These are phyloP conservation scores for Cephus pygmeus DNA, from an alignment of 2,888 invertebrate species.

Conservation along the genomic window DNA sequence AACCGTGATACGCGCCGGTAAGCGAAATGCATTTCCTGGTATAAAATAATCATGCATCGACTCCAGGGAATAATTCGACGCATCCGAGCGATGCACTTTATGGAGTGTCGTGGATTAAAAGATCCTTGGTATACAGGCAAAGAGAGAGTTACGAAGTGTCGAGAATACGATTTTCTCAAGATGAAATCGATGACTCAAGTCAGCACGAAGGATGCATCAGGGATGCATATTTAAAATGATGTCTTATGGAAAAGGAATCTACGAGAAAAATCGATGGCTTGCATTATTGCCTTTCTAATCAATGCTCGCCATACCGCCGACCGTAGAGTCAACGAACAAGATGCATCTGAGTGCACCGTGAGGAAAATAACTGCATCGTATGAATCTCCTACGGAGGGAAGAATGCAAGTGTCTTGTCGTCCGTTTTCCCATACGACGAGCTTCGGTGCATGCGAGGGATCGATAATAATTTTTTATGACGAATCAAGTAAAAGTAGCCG, in stretches of 20 bases:
- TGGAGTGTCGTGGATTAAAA: neutral
- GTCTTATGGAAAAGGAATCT: neutral
- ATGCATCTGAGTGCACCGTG: neutral
- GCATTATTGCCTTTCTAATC: neutral
- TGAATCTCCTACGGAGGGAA: neutral
- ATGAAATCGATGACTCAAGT: neutral
- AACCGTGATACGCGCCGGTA: constrained; percentile 19
- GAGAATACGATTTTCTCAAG: neutral
- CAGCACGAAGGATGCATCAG: neutral
- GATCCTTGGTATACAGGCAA: neutral
- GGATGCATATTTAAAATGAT: neutral
- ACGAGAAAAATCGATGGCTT: neutral
- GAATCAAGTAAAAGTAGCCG: neutral
- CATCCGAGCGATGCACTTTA: neutral
- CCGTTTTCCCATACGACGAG: neutral
- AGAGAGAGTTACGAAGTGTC: neutral
- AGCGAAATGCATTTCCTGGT: constrained; percentile 15
- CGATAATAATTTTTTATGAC: neutral
- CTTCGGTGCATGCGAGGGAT: neutral
- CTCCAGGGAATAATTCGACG: neutral
- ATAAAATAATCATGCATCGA: neutral
- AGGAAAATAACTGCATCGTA: neutral
- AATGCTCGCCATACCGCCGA: neutral
- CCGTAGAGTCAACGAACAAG: neutral
- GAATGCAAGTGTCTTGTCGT: neutral